Evolutionary conservation across 2,113 vertebrate genomes (phyloP).

Genomic region (Tetrao urogallus): DNA sequence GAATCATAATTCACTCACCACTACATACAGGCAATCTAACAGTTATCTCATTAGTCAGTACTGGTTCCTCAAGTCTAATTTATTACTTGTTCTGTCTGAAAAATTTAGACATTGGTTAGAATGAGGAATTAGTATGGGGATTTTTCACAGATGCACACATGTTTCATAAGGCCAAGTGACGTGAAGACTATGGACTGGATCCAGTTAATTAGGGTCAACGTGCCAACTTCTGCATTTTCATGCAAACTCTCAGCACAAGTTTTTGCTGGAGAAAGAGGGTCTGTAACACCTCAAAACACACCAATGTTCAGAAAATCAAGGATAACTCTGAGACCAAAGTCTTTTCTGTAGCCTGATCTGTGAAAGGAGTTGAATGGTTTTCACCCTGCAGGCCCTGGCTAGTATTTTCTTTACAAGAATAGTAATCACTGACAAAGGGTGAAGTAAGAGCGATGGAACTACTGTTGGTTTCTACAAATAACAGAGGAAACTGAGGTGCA

Average conservation of each 20-base stretch:
- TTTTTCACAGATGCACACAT: conserved; percentile 14
- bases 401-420: accelerated
- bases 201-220: neutral
- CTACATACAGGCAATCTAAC: conserved; percentile 2
- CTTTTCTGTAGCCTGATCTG: neutral
- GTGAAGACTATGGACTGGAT: neutral
- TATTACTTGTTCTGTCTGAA: conserved; percentile 30
- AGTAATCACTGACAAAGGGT: accelerated
- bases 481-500: neutral
- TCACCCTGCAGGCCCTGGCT: neutral
- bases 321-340: neutral
- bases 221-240: neutral
- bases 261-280: neutral
- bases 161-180: conserved; percentile 10
- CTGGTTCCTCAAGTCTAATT: neutral
- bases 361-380: neutral
- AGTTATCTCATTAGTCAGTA: neutral
- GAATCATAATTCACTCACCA: conserved; percentile 51
- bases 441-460: neutral
- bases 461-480: neutral
- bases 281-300: neutral
- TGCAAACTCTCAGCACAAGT: neutral
- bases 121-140: neutral
- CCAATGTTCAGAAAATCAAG: neutral
- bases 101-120: neutral